Evolutionary conservation across 2,888 invertebrate genomes (phyloP).

Genomic region (Thecocarcelia acutangulata): DNA sequence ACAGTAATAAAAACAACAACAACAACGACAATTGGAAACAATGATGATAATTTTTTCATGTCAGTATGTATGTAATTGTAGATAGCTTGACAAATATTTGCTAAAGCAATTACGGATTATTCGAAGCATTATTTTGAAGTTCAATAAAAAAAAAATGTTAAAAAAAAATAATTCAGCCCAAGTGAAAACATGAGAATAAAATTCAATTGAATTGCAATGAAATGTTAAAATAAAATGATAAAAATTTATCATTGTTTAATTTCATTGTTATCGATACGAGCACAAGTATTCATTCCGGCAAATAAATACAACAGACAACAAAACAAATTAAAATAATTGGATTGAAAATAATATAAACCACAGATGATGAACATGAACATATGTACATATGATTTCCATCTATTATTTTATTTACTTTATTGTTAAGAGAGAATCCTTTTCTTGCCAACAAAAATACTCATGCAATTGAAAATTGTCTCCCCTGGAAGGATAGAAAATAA

Average conservation of each 20-base stretch:
- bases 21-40: neutral
- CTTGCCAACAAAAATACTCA: conserved; percentile 30
- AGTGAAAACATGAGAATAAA: conserved; percentile 38
- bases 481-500: conserved; percentile 34
- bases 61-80: neutral
- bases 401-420: conserved; percentile 51
- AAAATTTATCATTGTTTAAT: conserved; percentile 67
- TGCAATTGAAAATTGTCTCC: conserved; percentile 58
- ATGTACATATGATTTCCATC: conserved; percentile 65
- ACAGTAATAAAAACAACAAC: too few relatives aligned
- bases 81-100: conserved; percentile 66
- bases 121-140: conserved; percentile 62
- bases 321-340: conserved; percentile 66
- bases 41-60: too few relatives aligned
- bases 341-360: conserved; percentile 50
- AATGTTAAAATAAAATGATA: conserved; percentile 44
- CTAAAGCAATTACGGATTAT: conserved; percentile 70
- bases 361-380: conserved; percentile 43
- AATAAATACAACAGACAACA: conserved; percentile 41
- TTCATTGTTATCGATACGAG: conserved; percentile 59
- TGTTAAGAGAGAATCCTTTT: conserved; percentile 56
- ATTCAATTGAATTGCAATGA: conserved; percentile 58
- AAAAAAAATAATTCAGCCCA: conserved; percentile 5
- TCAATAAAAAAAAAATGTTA: conserved; percentile 15
- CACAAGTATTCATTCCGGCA: conserved; percentile 5